A percentile compares a stretch with the other conserved stretches of the same genome.
phyloP scores from a whole-genome alignment of 92 coral and sea anemone species.

The Bergia puertoricense region DNA sequence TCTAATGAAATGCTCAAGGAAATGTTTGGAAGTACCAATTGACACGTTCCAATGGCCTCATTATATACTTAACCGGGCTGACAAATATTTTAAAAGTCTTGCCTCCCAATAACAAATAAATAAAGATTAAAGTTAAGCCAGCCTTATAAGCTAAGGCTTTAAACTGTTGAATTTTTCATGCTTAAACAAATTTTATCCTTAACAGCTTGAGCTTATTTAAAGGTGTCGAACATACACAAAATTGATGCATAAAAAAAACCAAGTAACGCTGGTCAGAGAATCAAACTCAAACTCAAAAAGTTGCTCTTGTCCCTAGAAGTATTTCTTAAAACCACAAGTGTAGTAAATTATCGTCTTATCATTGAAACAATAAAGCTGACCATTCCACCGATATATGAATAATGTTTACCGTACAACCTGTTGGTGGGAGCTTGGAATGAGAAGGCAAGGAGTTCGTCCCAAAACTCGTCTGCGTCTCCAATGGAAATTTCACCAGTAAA shows the following conservation, averaged over 20 bases:
- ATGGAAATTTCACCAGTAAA: conserved; percentile 77
- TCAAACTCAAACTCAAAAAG: background rate
- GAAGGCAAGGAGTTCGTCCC: conserved; percentile 92
- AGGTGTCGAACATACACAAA: background rate
- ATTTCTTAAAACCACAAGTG: background rate
- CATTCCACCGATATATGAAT: conserved; percentile 1
- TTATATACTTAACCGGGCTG: too few relatives aligned
- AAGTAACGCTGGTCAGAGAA: background rate
- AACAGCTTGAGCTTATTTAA: background rate
- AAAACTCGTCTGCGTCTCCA: conserved; percentile 81
- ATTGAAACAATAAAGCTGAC: background rate
- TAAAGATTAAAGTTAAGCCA: too few relatives aligned
- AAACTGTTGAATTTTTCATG: background rate
- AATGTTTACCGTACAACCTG: conserved; percentile 59
- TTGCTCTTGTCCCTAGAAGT: background rate
- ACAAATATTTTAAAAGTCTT: too few relatives aligned
- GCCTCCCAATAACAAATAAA: too few relatives aligned
- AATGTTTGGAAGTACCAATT: too few relatives aligned
- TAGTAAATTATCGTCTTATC: background rate
- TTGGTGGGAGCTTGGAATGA: conserved; percentile 90
- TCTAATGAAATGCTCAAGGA: too few relatives aligned
- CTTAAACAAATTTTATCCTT: background rate
- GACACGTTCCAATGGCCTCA: too few relatives aligned
- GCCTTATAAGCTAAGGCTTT: background rate
- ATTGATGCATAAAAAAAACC: background rate